Conservation (phyloP, 1,140 invertebrate species). For the Philaenus spumarius region DNA sequence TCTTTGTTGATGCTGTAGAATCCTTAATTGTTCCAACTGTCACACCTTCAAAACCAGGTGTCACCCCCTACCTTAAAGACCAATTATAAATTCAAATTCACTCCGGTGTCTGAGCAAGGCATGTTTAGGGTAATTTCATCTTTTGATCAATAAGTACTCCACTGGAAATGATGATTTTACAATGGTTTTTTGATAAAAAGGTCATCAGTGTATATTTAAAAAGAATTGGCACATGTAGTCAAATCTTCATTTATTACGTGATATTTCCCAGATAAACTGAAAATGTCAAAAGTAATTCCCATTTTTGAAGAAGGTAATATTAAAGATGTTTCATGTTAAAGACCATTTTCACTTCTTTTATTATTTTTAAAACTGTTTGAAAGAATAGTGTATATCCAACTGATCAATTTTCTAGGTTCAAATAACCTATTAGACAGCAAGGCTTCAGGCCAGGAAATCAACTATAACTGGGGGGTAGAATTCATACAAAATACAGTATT, state of each 20-base stretch:
- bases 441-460: constrained; percentile 21
- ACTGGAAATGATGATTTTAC: constrained; percentile 6
- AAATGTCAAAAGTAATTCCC: constrained; percentile 25
- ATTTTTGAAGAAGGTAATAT: constrained; percentile 24
- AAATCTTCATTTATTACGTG: constrained; percentile 14
- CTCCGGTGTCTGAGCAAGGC: not conserved
- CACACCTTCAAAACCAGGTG: not conserved
- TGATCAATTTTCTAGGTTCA: constrained; percentile 18
- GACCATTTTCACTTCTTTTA: constrained; percentile 23
- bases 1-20: not conserved
- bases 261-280: constrained; percentile 23
- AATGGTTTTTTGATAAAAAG: constrained; percentile 2
- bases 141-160: constrained; percentile 5
- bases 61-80: not conserved
- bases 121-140: not conserved
- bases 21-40: not conserved
- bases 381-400: constrained; percentile 17
- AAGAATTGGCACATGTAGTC: constrained; percentile 13
- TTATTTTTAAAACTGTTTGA: constrained; percentile 26
- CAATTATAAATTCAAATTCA: not conserved
- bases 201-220: not conserved
- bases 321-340: constrained; percentile 19
- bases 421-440: constrained; percentile 18
- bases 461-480: constrained; percentile 19
- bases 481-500: no score